Evolutionary conservation across 2,888 invertebrate species (phyloP), one percentile per base, ranked within the genome.

Genomic region (Listrodromus nycthemerus): DNA sequence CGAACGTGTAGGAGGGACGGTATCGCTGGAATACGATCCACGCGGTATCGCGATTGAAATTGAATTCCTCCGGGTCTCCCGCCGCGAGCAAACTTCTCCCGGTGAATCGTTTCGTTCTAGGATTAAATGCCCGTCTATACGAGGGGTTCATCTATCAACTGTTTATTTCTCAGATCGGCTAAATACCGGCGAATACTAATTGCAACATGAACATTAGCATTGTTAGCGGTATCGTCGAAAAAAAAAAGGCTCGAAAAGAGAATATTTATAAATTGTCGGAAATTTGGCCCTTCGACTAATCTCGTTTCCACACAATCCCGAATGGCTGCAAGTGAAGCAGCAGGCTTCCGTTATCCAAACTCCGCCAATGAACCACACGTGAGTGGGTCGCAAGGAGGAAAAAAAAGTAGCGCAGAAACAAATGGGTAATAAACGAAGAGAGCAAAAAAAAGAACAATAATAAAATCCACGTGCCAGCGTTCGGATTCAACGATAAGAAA

Each of bases 401-500:
- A 41, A 77, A 52, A 78, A 74, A 52, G 55, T 63, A 70, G 45
- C 33, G 65, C 70, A 70, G 69, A 71, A 50, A 48, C 5, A 21
- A 41, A 55, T 52, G 48, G 58, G 30, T 19, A 45, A 45, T 45
- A 16, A 27, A 50, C 27, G 27, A 27, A 63, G n/a, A 45, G 27
- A 21, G 30, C 50, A 27, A 52, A 19, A 30, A 21, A 63, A 33
- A 8, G 16, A 21, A 65, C 63, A 58, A 63, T n/a, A 67, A 61
- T 50, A n/a, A 45, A 48, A 37, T 65, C 37, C 69, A 55, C 63
- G 58, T 71, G 58, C n/a, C 71, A 21, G 27, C 45, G 71, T 7
- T 24, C 48, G 27, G 69, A 79, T 74, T 79, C 69, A 48, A 74
- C 48, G 82, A 82, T 79, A 82, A 79, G 82, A 79, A 82, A 79